Evolutionary conservation across 2,888 invertebrate genomes (phyloP).

Genomic region (Perizoma flavofasciatum): DNA sequence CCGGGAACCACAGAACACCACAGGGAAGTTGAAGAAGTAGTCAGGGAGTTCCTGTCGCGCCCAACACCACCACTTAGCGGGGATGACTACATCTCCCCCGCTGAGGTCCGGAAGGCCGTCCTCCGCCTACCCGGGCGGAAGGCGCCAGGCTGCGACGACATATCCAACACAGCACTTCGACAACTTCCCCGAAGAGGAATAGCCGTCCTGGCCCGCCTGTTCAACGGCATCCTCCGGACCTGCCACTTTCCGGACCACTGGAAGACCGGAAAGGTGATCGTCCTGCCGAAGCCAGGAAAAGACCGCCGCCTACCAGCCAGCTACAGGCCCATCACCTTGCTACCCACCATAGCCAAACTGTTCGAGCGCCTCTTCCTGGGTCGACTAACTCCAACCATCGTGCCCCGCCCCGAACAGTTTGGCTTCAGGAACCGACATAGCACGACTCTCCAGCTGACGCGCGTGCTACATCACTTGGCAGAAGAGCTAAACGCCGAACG

Average conservation of each 20-base stretch:
- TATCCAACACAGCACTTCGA: no score
- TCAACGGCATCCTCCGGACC: conserved; percentile 23
- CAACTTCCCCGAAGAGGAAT: no score
- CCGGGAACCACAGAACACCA: no score
- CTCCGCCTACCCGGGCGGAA: no score
- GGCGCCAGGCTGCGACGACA: no score
- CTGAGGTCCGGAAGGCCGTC: no score
- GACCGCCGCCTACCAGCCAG: conserved; percentile 28
- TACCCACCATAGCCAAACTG: conserved; percentile 30
- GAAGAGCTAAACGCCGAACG: conserved; percentile 28
- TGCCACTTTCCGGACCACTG: conserved; percentile 24
- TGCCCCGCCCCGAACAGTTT: conserved; percentile 34
- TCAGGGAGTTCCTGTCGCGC: no score
- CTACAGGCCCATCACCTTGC: conserved; percentile 29
- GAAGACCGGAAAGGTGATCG: conserved; percentile 34
- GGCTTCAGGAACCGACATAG: conserved; percentile 39
- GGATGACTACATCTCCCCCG: no score
- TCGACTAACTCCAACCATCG: conserved; percentile 3
- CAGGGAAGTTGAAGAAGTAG: no score
- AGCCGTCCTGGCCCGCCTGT: no score
- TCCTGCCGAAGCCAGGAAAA: conserved; percentile 40
- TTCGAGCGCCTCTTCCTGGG: conserved; percentile 36
- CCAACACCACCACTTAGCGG: no score
- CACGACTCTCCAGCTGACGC: conserved; percentile 43
- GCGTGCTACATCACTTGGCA: conserved; percentile 37